Evolutionary conservation across 2,113 vertebrate species (phyloP).

Genomic region (Philantomba maxwellii): DNA sequence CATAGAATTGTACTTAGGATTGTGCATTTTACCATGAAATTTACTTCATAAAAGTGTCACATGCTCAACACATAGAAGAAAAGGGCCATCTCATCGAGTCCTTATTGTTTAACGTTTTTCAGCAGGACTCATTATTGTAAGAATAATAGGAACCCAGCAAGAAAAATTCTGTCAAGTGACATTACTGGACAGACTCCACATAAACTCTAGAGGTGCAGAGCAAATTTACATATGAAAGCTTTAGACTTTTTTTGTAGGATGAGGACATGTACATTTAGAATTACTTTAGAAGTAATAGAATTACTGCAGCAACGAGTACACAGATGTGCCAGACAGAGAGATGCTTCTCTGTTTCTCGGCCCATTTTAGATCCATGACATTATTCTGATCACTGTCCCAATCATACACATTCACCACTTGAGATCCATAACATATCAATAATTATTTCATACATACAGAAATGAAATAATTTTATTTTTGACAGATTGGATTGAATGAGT

Average conservation of each 20-base stretch:
- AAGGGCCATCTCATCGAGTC: constrained; percentile 41
- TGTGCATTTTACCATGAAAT: constrained; percentile 70
- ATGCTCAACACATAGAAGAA: constrained; percentile 30
- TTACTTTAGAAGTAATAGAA: constrained; percentile 59
- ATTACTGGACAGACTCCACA: constrained; percentile 48
- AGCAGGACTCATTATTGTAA: constrained; percentile 31
- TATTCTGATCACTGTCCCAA: constrained; percentile 54
- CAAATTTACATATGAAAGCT: constrained; percentile 44
- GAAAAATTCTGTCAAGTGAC: constrained; percentile 30
- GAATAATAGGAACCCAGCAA: not conserved
- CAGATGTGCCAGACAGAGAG: constrained; percentile 4
- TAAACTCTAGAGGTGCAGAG: constrained; percentile 18
- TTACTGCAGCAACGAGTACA: not conserved
- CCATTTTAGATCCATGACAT: constrained; percentile 37
- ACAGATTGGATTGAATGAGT: constrained; percentile 71
- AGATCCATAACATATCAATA: constrained; percentile 76
- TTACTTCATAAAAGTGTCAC: constrained; percentile 3
- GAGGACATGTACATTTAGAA: constrained; percentile 42
- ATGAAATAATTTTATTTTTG: constrained; percentile 82
- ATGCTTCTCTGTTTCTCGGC: not conserved
- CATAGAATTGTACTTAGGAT: constrained; percentile 60
- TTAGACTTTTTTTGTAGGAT: constrained; percentile 43
- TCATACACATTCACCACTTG: constrained; percentile 38
- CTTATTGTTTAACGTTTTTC: not conserved
- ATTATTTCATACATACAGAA: constrained; percentile 69